phyloP scores from a whole-genome alignment of 2,797 vertebrate species.

The Manis pentadactyla region DNA sequence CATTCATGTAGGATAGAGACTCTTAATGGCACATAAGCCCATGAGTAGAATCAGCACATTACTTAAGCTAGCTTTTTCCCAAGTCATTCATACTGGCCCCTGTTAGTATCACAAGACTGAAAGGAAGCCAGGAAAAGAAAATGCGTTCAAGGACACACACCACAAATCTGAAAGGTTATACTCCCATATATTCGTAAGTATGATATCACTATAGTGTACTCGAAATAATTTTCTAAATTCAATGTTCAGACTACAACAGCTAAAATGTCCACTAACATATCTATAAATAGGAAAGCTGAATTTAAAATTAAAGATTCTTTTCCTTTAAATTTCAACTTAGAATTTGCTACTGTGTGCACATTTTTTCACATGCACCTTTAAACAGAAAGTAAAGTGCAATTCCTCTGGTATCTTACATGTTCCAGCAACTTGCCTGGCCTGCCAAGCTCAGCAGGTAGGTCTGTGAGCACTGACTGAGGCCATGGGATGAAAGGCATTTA shows the following conservation, averaged over 20 bases:
- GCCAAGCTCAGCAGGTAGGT: slow-evolving; percentile 86
- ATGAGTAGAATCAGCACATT: slow-evolving; percentile 88
- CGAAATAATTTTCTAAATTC: not conserved
- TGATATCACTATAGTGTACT: not conserved
- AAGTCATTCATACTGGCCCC: slow-evolving; percentile 78
- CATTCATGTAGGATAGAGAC: slow-evolving; percentile 86
- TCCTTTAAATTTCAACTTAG: slow-evolving; percentile 63
- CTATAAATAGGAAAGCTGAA: not conserved
- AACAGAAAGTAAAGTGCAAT: slow-evolving; percentile 65
- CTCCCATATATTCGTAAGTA: not conserved
- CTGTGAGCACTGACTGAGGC: slow-evolving; percentile 80
- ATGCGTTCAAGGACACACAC: slow-evolving; percentile 60
- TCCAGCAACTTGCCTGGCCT: slow-evolving; percentile 71
- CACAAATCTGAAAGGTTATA: not conserved
- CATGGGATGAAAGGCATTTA: slow-evolving; percentile 91
- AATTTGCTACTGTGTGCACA: slow-evolving; percentile 22
- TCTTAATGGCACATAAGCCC: slow-evolving; percentile 92
- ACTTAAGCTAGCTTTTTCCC: slow-evolving; percentile 85
- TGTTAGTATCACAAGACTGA: slow-evolving; percentile 67
- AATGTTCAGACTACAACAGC: not conserved
- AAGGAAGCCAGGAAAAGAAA: slow-evolving; percentile 70
- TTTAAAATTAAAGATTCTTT: slow-evolving; percentile 56
- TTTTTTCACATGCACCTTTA: slow-evolving; percentile 68
- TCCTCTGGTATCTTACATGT: slow-evolving; percentile 77
- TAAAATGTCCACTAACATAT: not conserved